Percentiles rank a stretch among this genome's conserved stretches.
phyloP scores from a whole-genome alignment of 2,888 invertebrate species.

The Phengaris alcon region DNA sequence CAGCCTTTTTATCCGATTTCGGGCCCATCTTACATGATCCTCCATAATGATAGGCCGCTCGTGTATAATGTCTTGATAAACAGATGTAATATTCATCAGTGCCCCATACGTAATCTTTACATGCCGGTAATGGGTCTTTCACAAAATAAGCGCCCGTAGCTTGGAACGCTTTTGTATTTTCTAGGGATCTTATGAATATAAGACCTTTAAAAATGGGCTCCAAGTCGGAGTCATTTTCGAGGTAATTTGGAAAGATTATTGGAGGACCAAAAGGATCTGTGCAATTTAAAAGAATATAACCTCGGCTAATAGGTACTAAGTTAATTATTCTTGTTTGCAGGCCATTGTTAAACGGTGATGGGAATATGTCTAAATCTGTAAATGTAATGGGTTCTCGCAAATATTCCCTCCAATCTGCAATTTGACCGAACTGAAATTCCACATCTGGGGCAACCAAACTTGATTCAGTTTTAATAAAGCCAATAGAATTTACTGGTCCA shows the following conservation, averaged over 20 bases:
- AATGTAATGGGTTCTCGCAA: slow-evolving; percentile 69
- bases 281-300: slow-evolving; percentile 78
- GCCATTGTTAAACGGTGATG: slow-evolving; percentile 80
- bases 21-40: slow-evolving; percentile 31
- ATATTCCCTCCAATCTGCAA: slow-evolving; percentile 68
- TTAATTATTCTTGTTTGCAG: slow-evolving; percentile 78
- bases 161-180: slow-evolving; percentile 19
- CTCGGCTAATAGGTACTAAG: slow-evolving; percentile 81
- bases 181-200: slow-evolving; percentile 11
- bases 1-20: slow-evolving; percentile 22
- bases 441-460: slow-evolving; percentile 78
- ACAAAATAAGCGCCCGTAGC: not conserved
- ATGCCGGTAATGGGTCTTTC: slow-evolving; percentile 14
- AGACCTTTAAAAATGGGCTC: not conserved
- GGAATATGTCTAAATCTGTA: slow-evolving; percentile 57
- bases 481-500: slow-evolving; percentile 75
- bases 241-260: slow-evolving; percentile 83
- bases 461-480: slow-evolving; percentile 77
- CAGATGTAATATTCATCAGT: slow-evolving; percentile 13
- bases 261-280: slow-evolving; percentile 85
- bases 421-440: slow-evolving; percentile 77
- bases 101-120: slow-evolving; percentile 10
- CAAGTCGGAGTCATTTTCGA: slow-evolving; percentile 42
- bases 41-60: slow-evolving; percentile 24
- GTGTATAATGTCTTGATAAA: not conserved